phyloP scores from a whole-genome alignment of 2,113 vertebrate genomes.

The Hiodon tergisus region DNA sequence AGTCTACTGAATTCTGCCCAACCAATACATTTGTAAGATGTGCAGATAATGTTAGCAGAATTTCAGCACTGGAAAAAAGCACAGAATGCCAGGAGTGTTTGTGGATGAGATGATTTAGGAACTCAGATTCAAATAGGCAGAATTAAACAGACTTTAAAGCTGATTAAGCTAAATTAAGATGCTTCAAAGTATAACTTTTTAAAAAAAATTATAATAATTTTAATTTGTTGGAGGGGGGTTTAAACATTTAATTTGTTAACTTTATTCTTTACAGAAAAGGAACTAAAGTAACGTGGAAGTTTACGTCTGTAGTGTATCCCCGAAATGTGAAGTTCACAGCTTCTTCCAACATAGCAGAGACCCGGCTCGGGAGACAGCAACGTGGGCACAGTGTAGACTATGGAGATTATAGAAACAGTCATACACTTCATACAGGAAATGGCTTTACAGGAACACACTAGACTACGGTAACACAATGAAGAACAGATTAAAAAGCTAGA shows the following conservation, averaged over 20 bases:
- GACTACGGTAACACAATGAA: background rate
- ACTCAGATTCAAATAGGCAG: too few species aligned
- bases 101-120: too few species aligned
- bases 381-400: background rate
- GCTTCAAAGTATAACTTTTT: too few species aligned
- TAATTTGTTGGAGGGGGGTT: background rate
- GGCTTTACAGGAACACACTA: background rate
- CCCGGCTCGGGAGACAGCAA: background rate
- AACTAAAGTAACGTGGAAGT: background rate
- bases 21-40: too few species aligned
- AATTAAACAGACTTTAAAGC: too few species aligned
- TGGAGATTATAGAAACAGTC: background rate
- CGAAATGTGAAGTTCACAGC: background rate
- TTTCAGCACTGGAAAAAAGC: too few species aligned
- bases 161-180: too few species aligned
- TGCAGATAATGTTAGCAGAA: too few species aligned
- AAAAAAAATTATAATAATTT: too few species aligned
- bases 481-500: too few species aligned
- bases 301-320: background rate
- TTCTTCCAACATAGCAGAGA: background rate
- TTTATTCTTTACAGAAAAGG: background rate
- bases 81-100: too few species aligned
- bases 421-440: background rate
- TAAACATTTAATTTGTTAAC: background rate
- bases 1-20: too few species aligned